Conservation (phyloP, 2,113 vertebrate species). For the Gila orcuttii region DNA sequence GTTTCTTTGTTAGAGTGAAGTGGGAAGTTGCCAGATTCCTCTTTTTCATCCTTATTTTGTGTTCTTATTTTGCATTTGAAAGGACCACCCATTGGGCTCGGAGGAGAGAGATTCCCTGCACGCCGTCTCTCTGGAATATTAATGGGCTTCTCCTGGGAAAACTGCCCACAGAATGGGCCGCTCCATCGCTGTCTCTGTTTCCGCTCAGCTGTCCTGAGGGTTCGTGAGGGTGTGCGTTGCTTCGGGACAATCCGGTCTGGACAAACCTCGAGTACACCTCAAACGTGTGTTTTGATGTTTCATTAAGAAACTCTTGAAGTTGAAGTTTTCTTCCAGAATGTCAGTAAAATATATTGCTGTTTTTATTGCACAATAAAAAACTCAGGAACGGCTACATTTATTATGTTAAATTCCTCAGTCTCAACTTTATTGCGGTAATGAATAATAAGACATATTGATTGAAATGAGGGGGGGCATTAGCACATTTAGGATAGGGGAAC, state of each 20-base stretch:
- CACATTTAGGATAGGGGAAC: not conserved
- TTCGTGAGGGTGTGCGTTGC: not conserved
- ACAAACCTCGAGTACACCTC: slow-evolving; percentile 18
- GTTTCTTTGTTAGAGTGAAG: slow-evolving; percentile 47
- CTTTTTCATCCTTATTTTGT: slow-evolving; percentile 49
- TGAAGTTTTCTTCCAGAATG: not conserved
- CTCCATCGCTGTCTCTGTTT: slow-evolving; percentile 46
- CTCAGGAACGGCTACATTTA: slow-evolving; percentile 14
- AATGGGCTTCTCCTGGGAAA: slow-evolving; percentile 64
- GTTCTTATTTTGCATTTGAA: slow-evolving; percentile 60
- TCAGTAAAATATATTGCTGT: not conserved
- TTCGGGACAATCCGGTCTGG: not conserved
- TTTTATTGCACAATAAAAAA: slow-evolving; percentile 12
- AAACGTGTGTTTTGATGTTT: slow-evolving; percentile 20
- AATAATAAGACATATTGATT: slow-evolving; percentile 32
- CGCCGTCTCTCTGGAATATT: slow-evolving; percentile 61
- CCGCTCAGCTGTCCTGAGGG: slow-evolving; percentile 46
- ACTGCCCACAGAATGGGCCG: slow-evolving; percentile 54
- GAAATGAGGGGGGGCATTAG: slow-evolving; percentile 2
- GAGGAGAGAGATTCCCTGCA: slow-evolving; percentile 55
- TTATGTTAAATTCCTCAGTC: not conserved
- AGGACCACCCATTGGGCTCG: slow-evolving; percentile 65
- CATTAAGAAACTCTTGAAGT: not conserved
- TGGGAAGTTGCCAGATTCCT: slow-evolving; percentile 54
- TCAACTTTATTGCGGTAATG: not conserved